Conservation (phyloP, 2,113 vertebrate species). For the Lophura nycthemera region DNA sequence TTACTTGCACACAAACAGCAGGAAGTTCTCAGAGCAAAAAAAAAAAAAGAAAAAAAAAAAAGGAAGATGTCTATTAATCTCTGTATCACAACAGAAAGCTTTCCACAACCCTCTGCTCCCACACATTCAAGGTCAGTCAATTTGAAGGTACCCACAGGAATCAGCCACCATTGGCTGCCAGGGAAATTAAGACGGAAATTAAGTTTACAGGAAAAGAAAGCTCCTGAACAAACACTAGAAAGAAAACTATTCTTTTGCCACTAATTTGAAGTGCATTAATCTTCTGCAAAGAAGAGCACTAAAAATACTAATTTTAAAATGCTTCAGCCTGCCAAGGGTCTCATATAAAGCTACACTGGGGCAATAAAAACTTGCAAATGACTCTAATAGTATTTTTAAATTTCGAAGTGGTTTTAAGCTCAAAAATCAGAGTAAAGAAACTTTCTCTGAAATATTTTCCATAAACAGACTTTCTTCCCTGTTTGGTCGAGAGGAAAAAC, state of each 20-base stretch:
- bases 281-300: neutral
- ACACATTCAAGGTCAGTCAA: neutral
- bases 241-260: neutral
- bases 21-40: neutral
- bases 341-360: neutral
- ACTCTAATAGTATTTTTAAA: neutral
- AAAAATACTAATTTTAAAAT: neutral
- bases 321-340: neutral
- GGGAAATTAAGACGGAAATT: neutral
- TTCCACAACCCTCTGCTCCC: neutral
- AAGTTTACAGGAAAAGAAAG: neutral
- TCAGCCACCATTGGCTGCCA: neutral
- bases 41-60: neutral
- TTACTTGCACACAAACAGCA: neutral
- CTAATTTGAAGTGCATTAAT: fast-evolving
- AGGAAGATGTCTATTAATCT: neutral
- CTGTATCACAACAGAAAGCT: neutral
- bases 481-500: neutral
- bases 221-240: neutral
- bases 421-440: neutral
- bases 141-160: neutral
- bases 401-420: neutral
- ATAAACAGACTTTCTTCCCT: neutral
- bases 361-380: neutral
- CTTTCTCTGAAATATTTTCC: neutral